Evolutionary conservation across 2,797 vertebrate species (phyloP), one percentile per base, ranked within the genome.

Genomic region (Ispidina lecontei): DNA sequence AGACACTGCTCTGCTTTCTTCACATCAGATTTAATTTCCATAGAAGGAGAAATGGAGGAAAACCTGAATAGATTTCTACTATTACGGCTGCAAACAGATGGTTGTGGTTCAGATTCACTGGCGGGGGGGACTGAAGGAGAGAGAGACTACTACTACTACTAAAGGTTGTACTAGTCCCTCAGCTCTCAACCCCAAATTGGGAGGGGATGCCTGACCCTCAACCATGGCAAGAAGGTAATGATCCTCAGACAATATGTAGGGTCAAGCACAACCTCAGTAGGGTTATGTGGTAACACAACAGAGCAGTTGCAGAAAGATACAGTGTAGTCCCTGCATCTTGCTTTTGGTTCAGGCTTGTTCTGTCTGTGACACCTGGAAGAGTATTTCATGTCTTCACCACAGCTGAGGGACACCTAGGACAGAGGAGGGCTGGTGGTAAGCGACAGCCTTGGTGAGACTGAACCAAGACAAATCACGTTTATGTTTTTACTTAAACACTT

Each of bases 281-380:
- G 3, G 22, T 51, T 29, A 5, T 17, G 13, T 2, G 26, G 21
- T n/a, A 21, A 25, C 19, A 41, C 8, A 35, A 10, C 3, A 43
- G 1, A 12, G 33, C 13, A 28, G 12, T 0, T 25, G 29, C 18
- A 23, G 58, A 52, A 29, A 25, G 14, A 12, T 4, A 14, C 0
- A 1, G 8, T 5, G 14, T 41, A 14, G 28, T 74, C 58, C n/a
- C 17, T 55, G 12, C 14, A 20, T 8, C 28, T 58, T 41, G 9
- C 12, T 33, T 63, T 71, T 60, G 43, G 21, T 46, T 62, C 43
- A 35, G 43, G 12, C 46, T 1, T 12, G 5, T 19, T 47, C 11
- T 44, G 7, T 14, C 22, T 72, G 39, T 1, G 4, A 23, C 13
- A 20, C 9, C 46, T 77, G 10, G 37, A 62, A 8, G 62, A 49